These are phyloP conservation scores for Lamellibrachia luymesi DNA, from an alignment of 1,140 invertebrate species.

Conservation along the genomic window DNA sequence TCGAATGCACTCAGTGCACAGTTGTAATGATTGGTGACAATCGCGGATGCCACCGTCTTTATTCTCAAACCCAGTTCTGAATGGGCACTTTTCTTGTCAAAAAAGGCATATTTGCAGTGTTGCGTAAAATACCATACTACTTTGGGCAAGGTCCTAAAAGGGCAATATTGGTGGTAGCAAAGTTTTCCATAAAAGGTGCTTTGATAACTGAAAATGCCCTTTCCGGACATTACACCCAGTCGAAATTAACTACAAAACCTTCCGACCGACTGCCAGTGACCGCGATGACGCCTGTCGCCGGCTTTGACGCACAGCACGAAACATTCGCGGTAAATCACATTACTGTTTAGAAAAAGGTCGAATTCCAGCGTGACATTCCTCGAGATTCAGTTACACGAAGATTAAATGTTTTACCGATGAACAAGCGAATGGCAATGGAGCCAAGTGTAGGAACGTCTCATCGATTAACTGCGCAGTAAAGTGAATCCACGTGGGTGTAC, in stretches of 20 bases:
- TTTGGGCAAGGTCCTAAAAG: too few species aligned
- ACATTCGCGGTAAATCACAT: background rate
- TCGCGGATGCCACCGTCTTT: too few species aligned
- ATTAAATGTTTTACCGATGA: background rate
- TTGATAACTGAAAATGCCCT: background rate
- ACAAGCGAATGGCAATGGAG: background rate
- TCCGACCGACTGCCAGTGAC: background rate
- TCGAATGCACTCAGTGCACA: too few species aligned
- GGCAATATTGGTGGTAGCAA: too few species aligned
- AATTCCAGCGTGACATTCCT: background rate
- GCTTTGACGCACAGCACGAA: background rate
- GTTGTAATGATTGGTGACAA: too few species aligned
- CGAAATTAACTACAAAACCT: background rate
- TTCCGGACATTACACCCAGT: background rate
- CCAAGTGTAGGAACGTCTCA: background rate
- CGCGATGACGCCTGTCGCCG: background rate
- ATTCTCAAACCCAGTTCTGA: too few species aligned
- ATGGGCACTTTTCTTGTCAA: too few species aligned
- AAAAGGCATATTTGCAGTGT: too few species aligned
- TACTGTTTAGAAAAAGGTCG: background rate
- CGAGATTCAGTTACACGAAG: background rate
- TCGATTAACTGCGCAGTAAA: background rate
- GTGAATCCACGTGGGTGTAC: background rate
- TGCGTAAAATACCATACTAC: too few species aligned
- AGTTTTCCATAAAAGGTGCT: too few species aligned